These are phyloP conservation scores for Chelonus insularis DNA, from an alignment of 1,140 invertebrate species.

Conservation along the genomic window DNA sequence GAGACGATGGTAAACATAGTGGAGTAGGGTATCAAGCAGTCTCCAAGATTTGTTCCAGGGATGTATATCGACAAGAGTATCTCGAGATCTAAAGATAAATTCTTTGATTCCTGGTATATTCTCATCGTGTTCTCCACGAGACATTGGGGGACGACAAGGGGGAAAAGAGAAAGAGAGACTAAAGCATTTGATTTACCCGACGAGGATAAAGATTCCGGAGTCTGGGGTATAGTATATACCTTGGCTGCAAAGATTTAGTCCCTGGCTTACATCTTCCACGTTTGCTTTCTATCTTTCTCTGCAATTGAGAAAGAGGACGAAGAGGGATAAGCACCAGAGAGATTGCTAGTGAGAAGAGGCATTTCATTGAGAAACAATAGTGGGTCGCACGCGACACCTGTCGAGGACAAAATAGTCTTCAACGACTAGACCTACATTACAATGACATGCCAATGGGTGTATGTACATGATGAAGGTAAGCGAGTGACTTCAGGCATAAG, in stretches of 20 bases:
- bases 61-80: constrained; percentile 25
- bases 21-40: background rate
- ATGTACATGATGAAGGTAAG: background rate
- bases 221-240: background rate
- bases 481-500: constrained; percentile 15
- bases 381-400: constrained; percentile 44
- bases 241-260: constrained; percentile 38
- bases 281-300: background rate
- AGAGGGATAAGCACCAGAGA: background rate
- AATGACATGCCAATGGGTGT: constrained; percentile 40
- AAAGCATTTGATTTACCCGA: constrained; percentile 6
- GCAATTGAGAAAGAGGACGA: constrained; percentile 17
- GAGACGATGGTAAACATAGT: constrained; percentile 2
- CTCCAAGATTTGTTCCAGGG: constrained; percentile 18
- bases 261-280: constrained; percentile 20
- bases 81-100: constrained; percentile 27
- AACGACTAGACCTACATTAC: constrained; percentile 49
- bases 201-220: constrained; percentile 1
- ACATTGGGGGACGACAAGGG: background rate
- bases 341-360: constrained; percentile 1
- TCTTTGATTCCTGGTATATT: constrained; percentile 6
- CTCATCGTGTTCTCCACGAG: background rate
- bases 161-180: background rate
- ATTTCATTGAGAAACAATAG: constrained; percentile 51
- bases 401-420: constrained; percentile 22